Base-by-base conservation (phyloP, 35 echinoderm and acorn worm genomes). In the Holothuria glaberrima region DNA sequence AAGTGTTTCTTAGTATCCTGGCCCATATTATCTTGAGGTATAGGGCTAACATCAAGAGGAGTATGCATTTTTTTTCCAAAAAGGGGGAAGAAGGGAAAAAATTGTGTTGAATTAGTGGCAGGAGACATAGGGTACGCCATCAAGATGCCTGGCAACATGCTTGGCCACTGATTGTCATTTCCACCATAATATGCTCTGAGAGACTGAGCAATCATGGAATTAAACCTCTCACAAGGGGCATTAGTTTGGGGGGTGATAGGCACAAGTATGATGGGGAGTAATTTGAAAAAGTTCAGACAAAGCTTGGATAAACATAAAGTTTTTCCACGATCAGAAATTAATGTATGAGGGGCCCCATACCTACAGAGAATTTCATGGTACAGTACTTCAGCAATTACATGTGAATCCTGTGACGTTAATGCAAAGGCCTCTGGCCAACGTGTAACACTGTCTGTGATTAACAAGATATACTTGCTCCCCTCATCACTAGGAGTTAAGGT, bases 61-160 rank as follows among this genome's bases (percentile, higher is more conserved):
- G 76, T 79, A 14, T 19, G 52, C 28, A 79, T 82, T 60, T 91
- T 62, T 31, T 52, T 25, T 21, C 89, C 89, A 91, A 91, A 91
- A 17, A 91, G 63, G 24, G 83, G 29, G 26, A 91, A 82, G 36
- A 45, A 83, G 2, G 89, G 60, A 30, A 19, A 66, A 30, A 91
- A 56, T 70, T 65, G 31, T 4, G 75, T 91, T 2, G 89, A 91
- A 65, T 91, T 41, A 24, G 66, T 83, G 12, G 89, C 89, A 30
- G 89, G 75, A 6, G 89, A 80, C 22, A 59, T 67, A 6, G 35
- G 36, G 66, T 91, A 91, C 46, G 89, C 88, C 61, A 91, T 82
- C 62, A 91, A 80, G 59, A 91, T 83, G 80, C 5, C 50, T 54
- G 50, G 64, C 13, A 31, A 31, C 64, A 68, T 68, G 30, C 30